These are phyloP conservation scores for Meganola albula DNA, from an alignment of 2,888 invertebrate genomes.

Conservation along the genomic window DNA sequence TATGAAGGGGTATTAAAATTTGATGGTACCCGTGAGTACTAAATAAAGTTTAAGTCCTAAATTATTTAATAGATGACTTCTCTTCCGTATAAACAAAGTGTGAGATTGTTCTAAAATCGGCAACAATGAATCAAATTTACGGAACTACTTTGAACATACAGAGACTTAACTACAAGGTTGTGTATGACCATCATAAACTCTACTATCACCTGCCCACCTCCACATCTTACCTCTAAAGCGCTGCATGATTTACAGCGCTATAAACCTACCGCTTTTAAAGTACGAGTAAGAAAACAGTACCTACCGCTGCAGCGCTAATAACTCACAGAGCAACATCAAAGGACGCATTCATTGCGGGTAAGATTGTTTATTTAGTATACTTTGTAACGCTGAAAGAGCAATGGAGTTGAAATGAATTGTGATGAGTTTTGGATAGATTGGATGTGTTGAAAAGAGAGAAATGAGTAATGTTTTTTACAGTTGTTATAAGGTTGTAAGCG, in stretches of 20 bases:
- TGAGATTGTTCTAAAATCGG: no score
- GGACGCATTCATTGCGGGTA: constrained; percentile 32
- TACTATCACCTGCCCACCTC: constrained; percentile 48
- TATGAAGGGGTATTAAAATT: no score
- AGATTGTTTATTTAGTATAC: constrained; percentile 54
- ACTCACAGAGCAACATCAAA: constrained; percentile 51
- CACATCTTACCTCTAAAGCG: constrained; percentile 30
- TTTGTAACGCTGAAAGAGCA: constrained; percentile 43
- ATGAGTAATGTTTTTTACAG: constrained; percentile 18
- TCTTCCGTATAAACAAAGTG: no score
- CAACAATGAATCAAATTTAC: no score
- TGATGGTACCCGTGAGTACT: no score
- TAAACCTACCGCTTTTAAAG: constrained; percentile 58
- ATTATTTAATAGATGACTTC: no score
- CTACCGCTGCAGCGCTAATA: constrained; percentile 36
- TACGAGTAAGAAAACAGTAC: constrained; percentile 37
- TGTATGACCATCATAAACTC: constrained; percentile 25
- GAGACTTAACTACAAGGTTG: neutral
- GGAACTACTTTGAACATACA: constrained; percentile 2
- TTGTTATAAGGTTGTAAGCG: neutral
- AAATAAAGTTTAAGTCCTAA: no score
- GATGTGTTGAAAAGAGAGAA: constrained; percentile 22
- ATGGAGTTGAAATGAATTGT: constrained; percentile 30
- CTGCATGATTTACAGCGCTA: constrained; percentile 56
- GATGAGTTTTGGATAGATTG: constrained; percentile 23